phyloP scores from a whole-genome alignment of 2,888 invertebrate species.

The Diabrotica balteata region DNA sequence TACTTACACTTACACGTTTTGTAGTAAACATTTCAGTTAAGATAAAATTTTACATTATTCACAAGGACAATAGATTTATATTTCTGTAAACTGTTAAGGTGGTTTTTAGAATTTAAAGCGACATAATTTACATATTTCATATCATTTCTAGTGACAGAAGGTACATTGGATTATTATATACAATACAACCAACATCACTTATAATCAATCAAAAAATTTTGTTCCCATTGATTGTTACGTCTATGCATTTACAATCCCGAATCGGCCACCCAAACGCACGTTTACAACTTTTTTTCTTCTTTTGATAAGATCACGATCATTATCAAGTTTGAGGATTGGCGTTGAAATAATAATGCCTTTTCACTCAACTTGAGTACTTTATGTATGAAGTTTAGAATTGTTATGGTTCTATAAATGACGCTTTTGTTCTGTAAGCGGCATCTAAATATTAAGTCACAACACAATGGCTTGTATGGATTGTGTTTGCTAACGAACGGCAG shows the following conservation, averaged over 20 bases:
- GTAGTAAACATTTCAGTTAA: too few relatives aligned
- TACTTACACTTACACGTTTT: too few relatives aligned
- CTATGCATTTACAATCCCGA: slow-evolving; percentile 12
- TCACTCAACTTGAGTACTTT: slow-evolving; percentile 18
- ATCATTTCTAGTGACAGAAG: too few relatives aligned
- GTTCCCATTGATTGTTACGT: background rate
- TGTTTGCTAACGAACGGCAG: background rate
- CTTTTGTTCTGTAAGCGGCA: slow-evolving; percentile 13
- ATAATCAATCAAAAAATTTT: too few relatives aligned
- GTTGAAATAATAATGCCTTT: slow-evolving; percentile 29
- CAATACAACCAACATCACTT: too few relatives aligned
- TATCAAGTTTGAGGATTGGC: slow-evolving; percentile 29
- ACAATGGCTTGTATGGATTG: slow-evolving; percentile 7
- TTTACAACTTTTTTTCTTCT: slow-evolving; percentile 19
- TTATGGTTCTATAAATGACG: slow-evolving; percentile 25
- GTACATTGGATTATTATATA: too few relatives aligned
- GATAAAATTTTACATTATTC: too few relatives aligned
- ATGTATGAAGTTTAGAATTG: slow-evolving; percentile 24
- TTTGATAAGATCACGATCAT: slow-evolving; percentile 25
- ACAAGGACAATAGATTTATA: too few relatives aligned
- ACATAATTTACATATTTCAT: too few relatives aligned
- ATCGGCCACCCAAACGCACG: slow-evolving; percentile 32
- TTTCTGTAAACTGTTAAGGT: too few relatives aligned
- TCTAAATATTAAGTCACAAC: slow-evolving; percentile 8
- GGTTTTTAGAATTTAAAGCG: too few relatives aligned